These are phyloP conservation scores for Hypena proboscidalis DNA, from an alignment of 2,888 invertebrate genomes.

Conservation along the genomic window DNA sequence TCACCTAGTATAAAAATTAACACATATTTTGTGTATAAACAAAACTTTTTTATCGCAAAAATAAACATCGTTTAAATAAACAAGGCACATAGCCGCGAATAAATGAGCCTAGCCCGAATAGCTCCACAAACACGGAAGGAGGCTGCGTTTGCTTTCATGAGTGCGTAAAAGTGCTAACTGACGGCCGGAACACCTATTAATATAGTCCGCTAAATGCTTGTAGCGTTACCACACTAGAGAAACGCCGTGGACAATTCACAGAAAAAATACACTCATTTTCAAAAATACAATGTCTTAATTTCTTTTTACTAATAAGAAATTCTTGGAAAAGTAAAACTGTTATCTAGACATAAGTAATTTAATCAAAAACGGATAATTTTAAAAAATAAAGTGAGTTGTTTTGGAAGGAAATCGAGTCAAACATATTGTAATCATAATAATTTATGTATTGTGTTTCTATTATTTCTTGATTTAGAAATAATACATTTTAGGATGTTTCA, in stretches of 20 bases:
- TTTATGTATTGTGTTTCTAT: too few relatives aligned
- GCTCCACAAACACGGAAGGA: constrained; percentile 36
- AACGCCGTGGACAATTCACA: background rate
- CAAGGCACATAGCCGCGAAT: constrained; percentile 15
- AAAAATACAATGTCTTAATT: background rate
- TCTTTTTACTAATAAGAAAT: background rate
- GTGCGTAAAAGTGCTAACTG: constrained; percentile 72
- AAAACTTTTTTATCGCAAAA: background rate
- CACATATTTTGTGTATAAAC: constrained; percentile 4
- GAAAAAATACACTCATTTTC: background rate
- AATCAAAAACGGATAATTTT: too few relatives aligned
- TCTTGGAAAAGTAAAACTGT: too few relatives aligned
- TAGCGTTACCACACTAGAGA: constrained; percentile 25
- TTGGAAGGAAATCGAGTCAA: too few relatives aligned
- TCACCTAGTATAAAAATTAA: too few relatives aligned
- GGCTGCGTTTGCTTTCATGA: constrained; percentile 42
- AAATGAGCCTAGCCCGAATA: constrained; percentile 22
- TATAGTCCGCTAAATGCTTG: constrained; percentile 59
- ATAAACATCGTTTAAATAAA: constrained; percentile 4
- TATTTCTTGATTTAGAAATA: too few relatives aligned
- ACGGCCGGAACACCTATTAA: constrained; percentile 64
- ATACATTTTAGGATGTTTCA: too few relatives aligned
- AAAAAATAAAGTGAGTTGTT: too few relatives aligned
- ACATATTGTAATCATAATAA: too few relatives aligned
- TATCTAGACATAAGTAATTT: too few relatives aligned